Evolutionary conservation across 2,797 vertebrate genomes (phyloP).

Genomic region (Myripristis jacobus): DNA sequence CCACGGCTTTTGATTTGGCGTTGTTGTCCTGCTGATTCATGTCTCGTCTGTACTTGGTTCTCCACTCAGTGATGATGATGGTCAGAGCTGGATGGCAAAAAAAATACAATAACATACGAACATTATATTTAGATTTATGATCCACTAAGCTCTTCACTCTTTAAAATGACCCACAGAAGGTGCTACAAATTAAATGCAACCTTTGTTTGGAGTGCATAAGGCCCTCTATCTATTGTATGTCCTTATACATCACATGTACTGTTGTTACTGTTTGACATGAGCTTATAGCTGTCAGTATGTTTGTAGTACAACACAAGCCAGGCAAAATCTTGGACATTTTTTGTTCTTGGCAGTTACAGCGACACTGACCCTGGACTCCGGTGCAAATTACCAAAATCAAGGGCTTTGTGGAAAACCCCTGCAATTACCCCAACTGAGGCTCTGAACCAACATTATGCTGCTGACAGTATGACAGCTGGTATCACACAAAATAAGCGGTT

Average conservation of each 20-base stretch:
- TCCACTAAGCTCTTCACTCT: background rate
- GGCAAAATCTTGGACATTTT: no score
- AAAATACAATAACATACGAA: background rate
- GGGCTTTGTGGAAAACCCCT: background rate
- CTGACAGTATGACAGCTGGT: background rate
- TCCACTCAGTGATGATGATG: constrained; percentile 96
- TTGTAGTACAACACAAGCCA: no score
- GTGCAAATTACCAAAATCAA: background rate
- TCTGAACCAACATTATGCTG: background rate
- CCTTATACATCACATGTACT: background rate
- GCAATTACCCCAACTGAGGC: background rate
- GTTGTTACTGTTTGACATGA: background rate
- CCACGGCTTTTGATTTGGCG: constrained; percentile 91
- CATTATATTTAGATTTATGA: background rate
- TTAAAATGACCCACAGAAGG: background rate
- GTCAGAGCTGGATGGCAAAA: constrained; percentile 86
- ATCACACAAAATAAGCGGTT: background rate
- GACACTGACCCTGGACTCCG: background rate
- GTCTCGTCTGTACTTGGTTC: constrained; percentile 93
- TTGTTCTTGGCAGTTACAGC: background rate
- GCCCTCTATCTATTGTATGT: no score
- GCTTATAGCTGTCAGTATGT: background rate
- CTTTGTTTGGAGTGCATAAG: background rate
- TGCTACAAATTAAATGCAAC: background rate
- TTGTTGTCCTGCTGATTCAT: constrained; percentile 94